A percentile compares a stretch with the other conserved stretches of the same genome.
Conservation (phyloP, 2,888 invertebrate species). For the Alcis repandata region DNA sequence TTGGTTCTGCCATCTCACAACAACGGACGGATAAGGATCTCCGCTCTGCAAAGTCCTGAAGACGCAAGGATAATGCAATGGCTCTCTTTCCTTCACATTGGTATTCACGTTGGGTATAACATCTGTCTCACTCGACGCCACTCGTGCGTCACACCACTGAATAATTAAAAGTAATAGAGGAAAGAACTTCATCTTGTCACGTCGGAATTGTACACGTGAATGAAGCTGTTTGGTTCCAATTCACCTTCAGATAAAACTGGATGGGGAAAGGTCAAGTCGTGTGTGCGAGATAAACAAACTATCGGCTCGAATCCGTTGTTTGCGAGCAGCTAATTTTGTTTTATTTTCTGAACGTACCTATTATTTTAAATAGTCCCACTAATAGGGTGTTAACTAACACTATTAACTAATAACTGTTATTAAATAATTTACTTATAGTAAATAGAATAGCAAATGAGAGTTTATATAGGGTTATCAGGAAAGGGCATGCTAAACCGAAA, state of each 20-base stretch:
- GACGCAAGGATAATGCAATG: constrained; percentile 56
- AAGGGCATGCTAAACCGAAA: too few species aligned
- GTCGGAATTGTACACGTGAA: constrained; percentile 42
- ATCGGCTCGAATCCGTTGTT: constrained; percentile 29
- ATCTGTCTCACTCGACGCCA: constrained; percentile 54
- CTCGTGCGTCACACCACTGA: constrained; percentile 57
- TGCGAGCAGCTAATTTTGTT: constrained; percentile 26
- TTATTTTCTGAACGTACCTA: constrained; percentile 20
- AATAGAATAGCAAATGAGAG: too few species aligned
- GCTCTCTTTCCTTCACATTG: constrained; percentile 49
- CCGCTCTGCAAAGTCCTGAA: constrained; percentile 56
- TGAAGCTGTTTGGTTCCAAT: constrained; percentile 48
- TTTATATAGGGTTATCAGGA: too few species aligned
- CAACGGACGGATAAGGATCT: constrained; percentile 62
- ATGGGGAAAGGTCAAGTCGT: constrained; percentile 56
- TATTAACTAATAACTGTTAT: too few species aligned
- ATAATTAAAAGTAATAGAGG: constrained; percentile 52
- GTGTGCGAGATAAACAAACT: constrained; percentile 53
- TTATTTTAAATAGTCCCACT: too few species aligned
- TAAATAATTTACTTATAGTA: too few species aligned
- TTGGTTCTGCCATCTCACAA: constrained; percentile 59
- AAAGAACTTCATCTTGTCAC: constrained; percentile 62
- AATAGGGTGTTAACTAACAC: too few species aligned
- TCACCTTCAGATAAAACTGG: constrained; percentile 54
- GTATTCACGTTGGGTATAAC: constrained; percentile 41